Base-by-base conservation (phyloP, 2,888 invertebrate genomes). In the Hemicrepidius hirtus region DNA sequence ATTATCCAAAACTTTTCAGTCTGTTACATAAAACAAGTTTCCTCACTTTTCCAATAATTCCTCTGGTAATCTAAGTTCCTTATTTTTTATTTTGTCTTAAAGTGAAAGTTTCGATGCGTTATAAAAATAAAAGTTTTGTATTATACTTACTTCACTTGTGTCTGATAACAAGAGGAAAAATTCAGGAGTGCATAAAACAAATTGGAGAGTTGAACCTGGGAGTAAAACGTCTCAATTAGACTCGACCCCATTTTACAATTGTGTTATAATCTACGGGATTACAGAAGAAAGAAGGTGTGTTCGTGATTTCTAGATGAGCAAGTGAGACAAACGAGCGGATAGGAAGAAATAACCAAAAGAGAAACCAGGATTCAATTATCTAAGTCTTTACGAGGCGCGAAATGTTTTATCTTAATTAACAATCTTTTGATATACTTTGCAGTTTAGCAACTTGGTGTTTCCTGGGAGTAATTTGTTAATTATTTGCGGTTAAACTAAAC, bases 361-460 rank as follows among this genome's bases (percentile, higher is more conserved):
- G 62, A 62, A 16, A 18, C 55, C 21, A 60, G 63, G 66, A 78
- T 76, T 76, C 71, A 75, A 77, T 76, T 78, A 78, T 75, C 71
- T 32, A 66, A 68, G 73, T 75, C 75, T 72, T 74, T 75, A 78
- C 68, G 72, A 69, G 75, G 73, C 74, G 76, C 62, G 73, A 76
- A 76, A 71, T 75, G 78, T 75, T 76, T 77, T 79, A 79, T 79
- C 79, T 79, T 78, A 79, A 79, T 79, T 79, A 79, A 77, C 75
- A 72, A 78, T 78, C 77, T 75, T 74, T 72, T 72, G 72, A 77
- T 74, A 75, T 70, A 75, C 75, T 77, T 75, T 74, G 53, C 70
- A 73, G 69, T 75, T 71, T 62, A 70, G 49, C 62, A 62, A 67
- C 57, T 71, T 66, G 60, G 68, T 60, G 69, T 69, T 73, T 66